phyloP scores from a whole-genome alignment of 2,113 vertebrate species.

The Empidonax alnorum region DNA sequence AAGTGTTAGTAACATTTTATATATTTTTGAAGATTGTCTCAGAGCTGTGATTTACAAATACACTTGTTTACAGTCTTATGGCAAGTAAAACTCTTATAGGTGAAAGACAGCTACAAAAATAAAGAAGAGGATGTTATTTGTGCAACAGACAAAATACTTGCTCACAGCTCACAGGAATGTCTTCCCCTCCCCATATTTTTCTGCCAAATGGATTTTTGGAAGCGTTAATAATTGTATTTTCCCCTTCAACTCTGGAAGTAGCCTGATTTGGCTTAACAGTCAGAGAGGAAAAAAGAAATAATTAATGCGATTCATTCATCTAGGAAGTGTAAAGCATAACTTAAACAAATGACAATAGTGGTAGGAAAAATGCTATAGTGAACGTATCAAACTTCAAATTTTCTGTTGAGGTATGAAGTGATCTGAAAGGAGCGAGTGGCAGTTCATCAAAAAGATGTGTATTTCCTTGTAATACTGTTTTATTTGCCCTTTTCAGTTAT shows the following conservation, averaged over 20 bases:
- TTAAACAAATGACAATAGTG: not conserved
- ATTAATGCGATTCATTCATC: constrained; percentile 34
- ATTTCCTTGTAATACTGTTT: not conserved
- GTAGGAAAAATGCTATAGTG: not conserved
- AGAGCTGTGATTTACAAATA: not conserved
- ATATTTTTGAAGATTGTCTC: not conserved
- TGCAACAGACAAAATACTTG: not conserved
- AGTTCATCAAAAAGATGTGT: constrained; percentile 18
- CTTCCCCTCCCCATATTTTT: not conserved
- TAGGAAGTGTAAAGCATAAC: constrained; percentile 25
- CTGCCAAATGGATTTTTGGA: constrained; percentile 45
- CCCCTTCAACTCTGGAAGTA: constrained; percentile 42
- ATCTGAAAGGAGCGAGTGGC: not conserved
- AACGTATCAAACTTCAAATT: not conserved
- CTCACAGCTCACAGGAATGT: not conserved
- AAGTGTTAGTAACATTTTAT: not conserved
- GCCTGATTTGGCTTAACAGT: constrained; percentile 55
- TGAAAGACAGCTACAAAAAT: not conserved
- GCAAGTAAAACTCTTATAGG: not conserved
- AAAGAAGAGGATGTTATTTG: not conserved
- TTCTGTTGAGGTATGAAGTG: constrained; percentile 6
- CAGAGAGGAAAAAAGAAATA: constrained; percentile 36
- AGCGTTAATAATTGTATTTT: constrained; percentile 47
- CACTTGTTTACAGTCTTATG: not conserved
- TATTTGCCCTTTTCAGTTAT: not conserved